Base-by-base conservation (phyloP, 2,888 invertebrate genomes). In the Dyspetes luteomarginatus region DNA sequence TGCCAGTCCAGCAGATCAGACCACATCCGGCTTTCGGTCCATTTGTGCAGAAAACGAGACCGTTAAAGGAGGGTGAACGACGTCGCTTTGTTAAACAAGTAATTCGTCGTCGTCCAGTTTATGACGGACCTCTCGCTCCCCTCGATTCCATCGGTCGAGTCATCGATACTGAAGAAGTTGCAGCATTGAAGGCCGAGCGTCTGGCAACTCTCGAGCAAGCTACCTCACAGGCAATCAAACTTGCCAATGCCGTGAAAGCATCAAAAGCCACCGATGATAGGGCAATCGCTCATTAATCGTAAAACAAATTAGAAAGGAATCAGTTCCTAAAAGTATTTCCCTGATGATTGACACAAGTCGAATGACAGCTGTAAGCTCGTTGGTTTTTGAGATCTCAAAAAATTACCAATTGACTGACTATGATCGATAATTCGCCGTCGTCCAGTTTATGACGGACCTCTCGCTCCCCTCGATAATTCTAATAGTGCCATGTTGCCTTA, bases 151-250 rank as follows among this genome's bases (percentile, higher is more conserved):
- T 87, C 72, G 86, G 86, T n/a, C 81, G 85, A 62, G 82, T 86
- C n/a, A 78, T 87, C 65, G 86, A 86, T 78, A 85, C 87, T 3
- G 83, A 87, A 62, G 86, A 89, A 84, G 86, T 86, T 1, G 84
- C 86, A 3, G 74, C 76, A 9, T 84, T 87, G 26, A 86, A 86
- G 76, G 85, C 85, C 0, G 86, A 86, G 45, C 88, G 87, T 78
- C 15, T 30, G 0, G 43, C 73, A 17, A 30, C 17, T 7, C 36
- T 36, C 12, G 36, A 2, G 12, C 36, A 12, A 2, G 36, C 36
- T 24, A 41, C 4, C 9, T 3, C 41, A 5, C 5, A n/a, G 4
- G 60, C 60, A 2, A 43, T 62, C 43, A 43, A 62, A 7, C 7
- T 62, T 41, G 60, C 41, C 7, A 19, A 41, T 41, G 60, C 60